phyloP scores from a whole-genome alignment of 1,140 invertebrate genomes.

The Diabrotica virgifera region DNA sequence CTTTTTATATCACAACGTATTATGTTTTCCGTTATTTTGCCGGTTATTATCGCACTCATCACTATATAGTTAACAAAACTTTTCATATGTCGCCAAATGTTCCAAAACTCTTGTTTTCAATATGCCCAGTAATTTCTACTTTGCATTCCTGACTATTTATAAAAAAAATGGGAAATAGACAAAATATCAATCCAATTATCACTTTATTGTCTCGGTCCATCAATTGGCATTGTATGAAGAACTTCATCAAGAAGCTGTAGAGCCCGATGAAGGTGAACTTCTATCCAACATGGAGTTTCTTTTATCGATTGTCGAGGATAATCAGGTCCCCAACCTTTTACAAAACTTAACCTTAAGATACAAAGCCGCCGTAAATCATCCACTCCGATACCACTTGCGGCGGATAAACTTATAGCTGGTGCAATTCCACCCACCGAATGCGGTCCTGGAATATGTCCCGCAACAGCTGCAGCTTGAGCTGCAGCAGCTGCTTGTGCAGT shows the following conservation, averaged over 20 bases:
- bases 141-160: too few species aligned
- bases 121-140: too few species aligned
- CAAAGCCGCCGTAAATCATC: conserved; percentile 94
- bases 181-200: too few species aligned
- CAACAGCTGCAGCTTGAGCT: conserved; percentile 97
- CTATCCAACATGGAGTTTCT: conserved; percentile 98
- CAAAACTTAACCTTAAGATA: conserved; percentile 94
- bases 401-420: conserved; percentile 54
- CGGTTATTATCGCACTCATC: too few species aligned
- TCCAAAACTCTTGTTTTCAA: too few species aligned
- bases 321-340: conserved; percentile 99
- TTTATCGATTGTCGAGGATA: conserved; percentile 95
- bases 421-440: conserved; percentile 48
- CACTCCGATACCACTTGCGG: conserved; percentile 92
- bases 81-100: too few species aligned
- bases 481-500: conserved; percentile 91
- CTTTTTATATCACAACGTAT: too few species aligned
- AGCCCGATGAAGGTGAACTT: conserved; percentile 93
- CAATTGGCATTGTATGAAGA: conserved; percentile 90
- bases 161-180: too few species aligned
- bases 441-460: conserved; percentile 68
- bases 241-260: conserved; percentile 95
- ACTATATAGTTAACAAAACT: too few species aligned
- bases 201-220: conserved; percentile 72
- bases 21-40: too few species aligned